phyloP scores from a whole-genome alignment of 2,797 vertebrate species.

The Tapirus indicus region DNA sequence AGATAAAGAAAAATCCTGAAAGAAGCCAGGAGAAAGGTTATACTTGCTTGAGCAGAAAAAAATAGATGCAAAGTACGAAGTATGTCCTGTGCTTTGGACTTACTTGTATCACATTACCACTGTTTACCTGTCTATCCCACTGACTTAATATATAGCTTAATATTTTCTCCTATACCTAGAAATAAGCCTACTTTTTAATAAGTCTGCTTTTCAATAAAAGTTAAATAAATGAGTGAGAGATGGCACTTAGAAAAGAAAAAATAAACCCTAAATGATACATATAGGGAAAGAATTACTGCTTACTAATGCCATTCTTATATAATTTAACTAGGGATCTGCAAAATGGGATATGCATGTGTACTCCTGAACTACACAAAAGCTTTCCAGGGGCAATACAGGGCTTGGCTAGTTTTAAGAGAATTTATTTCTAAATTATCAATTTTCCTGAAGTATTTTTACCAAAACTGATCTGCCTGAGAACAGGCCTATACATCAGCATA shows the following conservation, averaged over 20 bases:
- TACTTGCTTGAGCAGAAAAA: background rate
- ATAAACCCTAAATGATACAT: background rate
- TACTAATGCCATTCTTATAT: background rate
- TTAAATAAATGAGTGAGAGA: background rate
- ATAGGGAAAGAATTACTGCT: background rate
- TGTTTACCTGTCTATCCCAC: background rate
- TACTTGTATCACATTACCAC: background rate
- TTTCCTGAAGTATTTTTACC: background rate
- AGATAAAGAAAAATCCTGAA: background rate
- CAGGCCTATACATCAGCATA: background rate
- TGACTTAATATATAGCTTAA: background rate
- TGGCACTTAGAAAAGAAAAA: background rate
- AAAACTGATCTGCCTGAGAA: background rate
- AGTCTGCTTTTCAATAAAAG: background rate
- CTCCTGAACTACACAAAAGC: background rate
- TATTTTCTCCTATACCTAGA: background rate
- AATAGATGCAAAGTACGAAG: background rate
- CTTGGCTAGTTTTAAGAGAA: background rate
- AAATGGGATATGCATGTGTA: background rate
- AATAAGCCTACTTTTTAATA: background rate
- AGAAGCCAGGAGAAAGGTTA: background rate
- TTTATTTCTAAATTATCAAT: background rate
- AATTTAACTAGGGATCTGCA: background rate
- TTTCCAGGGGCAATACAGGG: background rate
- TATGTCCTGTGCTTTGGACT: background rate